Evolutionary conservation across 1,140 invertebrate species (phyloP), one percentile per base, ranked within the genome.

Genomic region (Bombus pyrosoma): DNA sequence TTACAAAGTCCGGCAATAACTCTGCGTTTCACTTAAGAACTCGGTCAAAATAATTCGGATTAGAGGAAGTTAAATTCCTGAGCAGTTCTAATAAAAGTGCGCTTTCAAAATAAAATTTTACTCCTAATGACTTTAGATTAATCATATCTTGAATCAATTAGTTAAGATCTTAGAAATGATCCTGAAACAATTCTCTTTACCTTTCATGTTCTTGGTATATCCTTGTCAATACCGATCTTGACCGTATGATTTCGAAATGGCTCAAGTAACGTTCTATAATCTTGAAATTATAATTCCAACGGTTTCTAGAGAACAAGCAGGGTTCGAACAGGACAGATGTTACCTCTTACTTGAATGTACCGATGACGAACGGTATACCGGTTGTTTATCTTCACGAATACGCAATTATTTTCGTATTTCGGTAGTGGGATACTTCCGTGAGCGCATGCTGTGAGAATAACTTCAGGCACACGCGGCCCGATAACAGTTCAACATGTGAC

Each of bases 361-460:
- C 69, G 66, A 71, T 77, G 82, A 59, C 81, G 47, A 71, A 73
- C 66, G 64, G 64, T 43, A 53, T 79, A 88, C 66, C 79, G 81
- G 87, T 89, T 88, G 89, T 91, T 91, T 91, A 86, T 90, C 87
- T 91, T 87, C 79, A 69, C 39, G 74, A 80, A 80, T 82, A 90
- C 73, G 66, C 69, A 66, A 75, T 81, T 75, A 84, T 87, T 90
- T 90, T 79, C 89, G 79, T 43, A 37, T 68, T 87, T 82, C 32
- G n/a, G 15, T 12, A 41, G 37, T 22, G 39, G 22, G 39, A 64
- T 39, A 25, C 59, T 86, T 83, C 62, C 87, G 71, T 85, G 59
- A 41, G 28, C 47, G 47, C 47, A 53, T 53, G 47, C 41, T 62
- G 32, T 13, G 66, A n/a, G 66, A 64, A 72, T 47, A 57, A 69